Conservation (phyloP, 2,113 vertebrate genomes). For the Polypterus bichir region DNA sequence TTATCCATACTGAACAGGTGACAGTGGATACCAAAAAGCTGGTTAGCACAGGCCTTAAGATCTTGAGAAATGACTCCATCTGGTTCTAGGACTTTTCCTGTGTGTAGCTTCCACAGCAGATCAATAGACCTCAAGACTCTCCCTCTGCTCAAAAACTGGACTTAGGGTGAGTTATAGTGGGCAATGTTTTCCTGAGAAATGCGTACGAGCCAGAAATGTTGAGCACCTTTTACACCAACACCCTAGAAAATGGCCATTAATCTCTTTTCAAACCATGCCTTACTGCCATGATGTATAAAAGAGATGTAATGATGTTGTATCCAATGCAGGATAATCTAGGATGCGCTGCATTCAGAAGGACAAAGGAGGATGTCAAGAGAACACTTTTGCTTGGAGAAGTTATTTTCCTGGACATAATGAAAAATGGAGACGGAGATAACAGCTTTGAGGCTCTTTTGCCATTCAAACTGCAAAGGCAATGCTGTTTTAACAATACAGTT, state of each 20-base stretch:
- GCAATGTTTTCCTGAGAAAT: not conserved
- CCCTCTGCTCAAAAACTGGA: too few relatives aligned
- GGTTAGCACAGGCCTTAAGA: too few relatives aligned
- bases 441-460: not conserved
- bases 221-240: not conserved
- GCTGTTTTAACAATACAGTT: not conserved
- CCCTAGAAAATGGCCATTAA: not conserved
- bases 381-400: not conserved
- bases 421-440: not conserved
- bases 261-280: not conserved
- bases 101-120: too few relatives aligned
- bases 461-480: not conserved
- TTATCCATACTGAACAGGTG: too few relatives aligned
- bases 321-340: not conserved
- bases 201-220: not conserved
- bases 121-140: too few relatives aligned
- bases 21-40: too few relatives aligned
- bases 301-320: not conserved
- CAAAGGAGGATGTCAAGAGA: not conserved
- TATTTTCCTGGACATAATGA: not conserved
- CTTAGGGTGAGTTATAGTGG: not conserved
- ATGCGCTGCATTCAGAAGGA: not conserved
- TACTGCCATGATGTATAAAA: not conserved
- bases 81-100: too few relatives aligned
- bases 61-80: too few relatives aligned